Base-by-base conservation (phyloP, 2,797 vertebrate genomes). In the Peromyscus melanophrys region DNA sequence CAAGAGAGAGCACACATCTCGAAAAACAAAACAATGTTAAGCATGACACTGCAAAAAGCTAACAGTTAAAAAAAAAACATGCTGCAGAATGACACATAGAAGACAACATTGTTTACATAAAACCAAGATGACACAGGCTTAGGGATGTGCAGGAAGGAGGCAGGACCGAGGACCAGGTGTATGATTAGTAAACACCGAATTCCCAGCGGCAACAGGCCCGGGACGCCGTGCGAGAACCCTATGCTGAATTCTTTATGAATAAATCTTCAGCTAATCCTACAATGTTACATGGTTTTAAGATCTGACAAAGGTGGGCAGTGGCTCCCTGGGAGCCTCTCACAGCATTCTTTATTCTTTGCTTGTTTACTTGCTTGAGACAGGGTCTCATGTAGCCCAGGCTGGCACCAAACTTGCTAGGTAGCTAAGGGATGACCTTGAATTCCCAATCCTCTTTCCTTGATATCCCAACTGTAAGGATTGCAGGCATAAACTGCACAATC, bases 131-230 rank as follows among this genome's bases (percentile, higher is more conserved):
- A 3, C 23, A 0, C 11, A 14, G 13, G 40, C 16, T 40, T n/a
- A 71, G 59, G 61, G 52, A 43, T 11, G 25, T 1, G 9, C 82
- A 46, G 82, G 13, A 4, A 34, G 57, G 81, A 89, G 40, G 34
- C 31, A 71, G 76, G 52, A 29, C 6, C 21, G 43, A 65, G 31
- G 81, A 17, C 27, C 23, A 27, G 13, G 2, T 1, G 1, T 6
- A 4, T 11, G 0, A 61, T 77, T n/a, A 46, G 25, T n/a, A n/a
- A 73, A 31, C 49, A 4, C 13, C 1, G 31, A 17, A 16, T 63
- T 49, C 0, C 0, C 2, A 52, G 43, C 49, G 49, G 73, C 16
- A 65, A 10, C 0, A 4, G 29, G 11, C 27, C 34, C 5, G 16
- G 37, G 21, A 61, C 37, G 14, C 61, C 40, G 1, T 13, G 4